A percentile compares a stretch with the other conserved stretches of the same genome.
phyloP scores from a whole-genome alignment of 2,888 invertebrate species.

The Luperina testacea region DNA sequence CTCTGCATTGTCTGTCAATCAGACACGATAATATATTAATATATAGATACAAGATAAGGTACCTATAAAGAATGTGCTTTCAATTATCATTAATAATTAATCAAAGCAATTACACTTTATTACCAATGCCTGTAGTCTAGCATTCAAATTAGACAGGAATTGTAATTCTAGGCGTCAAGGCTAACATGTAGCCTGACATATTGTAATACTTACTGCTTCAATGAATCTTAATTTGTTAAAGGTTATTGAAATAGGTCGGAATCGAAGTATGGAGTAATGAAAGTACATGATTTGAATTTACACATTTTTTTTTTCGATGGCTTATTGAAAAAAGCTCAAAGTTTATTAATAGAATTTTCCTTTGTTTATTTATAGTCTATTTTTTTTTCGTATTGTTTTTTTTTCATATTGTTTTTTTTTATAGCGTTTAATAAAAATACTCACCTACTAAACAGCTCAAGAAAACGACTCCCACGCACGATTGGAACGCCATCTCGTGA shows the following conservation, averaged over 20 bases:
- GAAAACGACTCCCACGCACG: slow-evolving; percentile 78
- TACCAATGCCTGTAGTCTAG: slow-evolving; percentile 17
- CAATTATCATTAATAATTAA: slow-evolving; percentile 3
- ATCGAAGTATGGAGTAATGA: slow-evolving; percentile 27
- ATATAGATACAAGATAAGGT: neutral
- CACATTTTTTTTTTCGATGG: neutral
- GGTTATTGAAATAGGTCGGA: slow-evolving; percentile 66
- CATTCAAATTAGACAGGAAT: slow-evolving; percentile 70
- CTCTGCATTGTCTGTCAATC: neutral
- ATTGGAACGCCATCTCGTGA: slow-evolving; percentile 85
- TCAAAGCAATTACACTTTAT: slow-evolving; percentile 34
- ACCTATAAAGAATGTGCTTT: neutral
- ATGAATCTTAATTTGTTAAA: slow-evolving; percentile 65
- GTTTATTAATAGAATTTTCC: neutral
- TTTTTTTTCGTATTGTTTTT: neutral
- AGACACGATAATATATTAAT: neutral
- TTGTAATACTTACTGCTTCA: slow-evolving; percentile 63
- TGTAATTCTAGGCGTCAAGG: slow-evolving; percentile 72
- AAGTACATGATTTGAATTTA: slow-evolving; percentile 40
- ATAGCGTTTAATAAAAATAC: slow-evolving; percentile 54
- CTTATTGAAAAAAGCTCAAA: neutral
- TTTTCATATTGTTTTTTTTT: neutral
- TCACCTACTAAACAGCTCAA: slow-evolving; percentile 85
- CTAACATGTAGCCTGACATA: slow-evolving; percentile 69
- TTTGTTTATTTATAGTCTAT: neutral